Evolutionary conservation across 2,888 invertebrate species (phyloP), one percentile per base, ranked within the genome.

Genomic region (Disparrhopalites patrizii): DNA sequence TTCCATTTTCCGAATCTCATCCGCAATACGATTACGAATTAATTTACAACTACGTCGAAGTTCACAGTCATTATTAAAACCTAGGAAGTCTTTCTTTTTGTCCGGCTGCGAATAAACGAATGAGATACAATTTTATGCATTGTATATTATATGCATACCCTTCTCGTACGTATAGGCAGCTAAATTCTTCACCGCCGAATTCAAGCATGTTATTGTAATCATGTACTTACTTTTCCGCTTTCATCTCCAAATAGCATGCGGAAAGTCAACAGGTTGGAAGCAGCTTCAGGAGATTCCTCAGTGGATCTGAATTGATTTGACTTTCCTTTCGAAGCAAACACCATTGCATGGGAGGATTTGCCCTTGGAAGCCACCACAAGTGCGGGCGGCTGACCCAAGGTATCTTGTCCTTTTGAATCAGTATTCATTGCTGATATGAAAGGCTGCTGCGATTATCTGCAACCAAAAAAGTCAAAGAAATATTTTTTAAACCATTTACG

Each of bases 221-320:
- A 8, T 27, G 31, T 2, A 25, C 63, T 25, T 63, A 63, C 63
- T 3, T 65, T 51, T 25, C 58, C 65, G 38, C 36, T 23, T 1
- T 56, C 51, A 18, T 52, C 52, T n/a, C 50, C 50, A 51, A 65
- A 65, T 18, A 51, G 30, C n/a, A 18, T 50, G 18, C 58, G 47
- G 15, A 65, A 57, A 3, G 58, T 56, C 4, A 15, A 47, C 20
- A 57, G 28, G 58, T 58, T 65, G n/a, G 57, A 47, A 38, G 69
- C 62, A 7, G 62, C 54, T 56, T 68, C 38, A 4, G 33, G 25
- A 3, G 57, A 52, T 5, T 52, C 52, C 2, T 52, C 52, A 3
- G 18, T 47, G n/a, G n/a, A n/a, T 5, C 18, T 23, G 13, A 47
- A 47, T 4, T 20, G 52, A 7, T 15, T 10, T 28, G 52, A 52